Conservation (phyloP, 2,888 invertebrate genomes). For the Plebejus anna region DNA sequence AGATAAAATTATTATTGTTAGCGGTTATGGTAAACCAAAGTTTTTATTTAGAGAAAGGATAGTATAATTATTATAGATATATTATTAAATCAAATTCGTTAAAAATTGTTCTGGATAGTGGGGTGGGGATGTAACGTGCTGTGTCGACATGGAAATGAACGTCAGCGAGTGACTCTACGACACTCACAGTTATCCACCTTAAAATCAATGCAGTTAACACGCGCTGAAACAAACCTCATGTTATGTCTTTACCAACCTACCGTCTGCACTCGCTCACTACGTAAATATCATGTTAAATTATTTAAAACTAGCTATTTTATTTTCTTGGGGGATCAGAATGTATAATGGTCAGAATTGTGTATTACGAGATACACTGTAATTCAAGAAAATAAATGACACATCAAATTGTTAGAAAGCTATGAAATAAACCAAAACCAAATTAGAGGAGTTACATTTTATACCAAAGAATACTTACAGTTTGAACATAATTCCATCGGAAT, state of each 20-base stretch:
- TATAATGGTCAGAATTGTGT: conserved; percentile 17
- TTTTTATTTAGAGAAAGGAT: conserved; percentile 13
- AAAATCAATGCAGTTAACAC: conserved; percentile 81
- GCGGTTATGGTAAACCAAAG: conserved; percentile 5
- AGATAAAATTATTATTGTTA: background rate
- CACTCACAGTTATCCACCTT: conserved; percentile 82
- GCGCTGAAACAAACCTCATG: conserved; percentile 78
- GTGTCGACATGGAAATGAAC: conserved; percentile 73
- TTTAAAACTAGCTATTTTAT: conserved; percentile 15
- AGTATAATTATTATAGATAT: conserved; percentile 8
- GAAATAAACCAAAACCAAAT: conserved; percentile 37
- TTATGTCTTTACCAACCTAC: conserved; percentile 67
- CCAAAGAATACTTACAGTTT: conserved; percentile 87
- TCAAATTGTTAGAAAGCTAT: conserved; percentile 36
- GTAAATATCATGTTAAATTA: conserved; percentile 23
- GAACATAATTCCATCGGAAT: conserved; percentile 98
- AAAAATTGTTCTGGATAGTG: conserved; percentile 60
- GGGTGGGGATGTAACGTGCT: conserved; percentile 63
- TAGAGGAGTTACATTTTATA: conserved; percentile 32
- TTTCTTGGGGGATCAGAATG: conserved; percentile 20
- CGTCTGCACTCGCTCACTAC: conserved; percentile 38
- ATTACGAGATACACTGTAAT: background rate
- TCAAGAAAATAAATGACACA: conserved; percentile 22
- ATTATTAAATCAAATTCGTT: conserved; percentile 25
- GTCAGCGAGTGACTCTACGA: conserved; percentile 72